These are phyloP conservation scores for Arenaria interpres DNA, from an alignment of 2,113 vertebrate species.

Conservation along the genomic window DNA sequence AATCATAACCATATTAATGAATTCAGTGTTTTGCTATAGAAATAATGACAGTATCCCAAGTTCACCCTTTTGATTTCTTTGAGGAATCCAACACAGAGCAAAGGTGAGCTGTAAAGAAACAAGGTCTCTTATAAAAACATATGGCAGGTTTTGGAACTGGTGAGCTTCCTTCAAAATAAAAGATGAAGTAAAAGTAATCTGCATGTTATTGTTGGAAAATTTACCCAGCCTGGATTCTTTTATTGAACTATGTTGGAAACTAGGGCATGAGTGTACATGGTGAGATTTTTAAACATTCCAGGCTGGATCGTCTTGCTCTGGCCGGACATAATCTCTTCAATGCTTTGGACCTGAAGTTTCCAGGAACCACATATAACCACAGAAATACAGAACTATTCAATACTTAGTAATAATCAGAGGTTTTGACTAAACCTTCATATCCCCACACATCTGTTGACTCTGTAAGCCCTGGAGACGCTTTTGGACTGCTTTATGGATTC, in stretches of 20 bases:
- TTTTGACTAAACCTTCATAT: conserved; percentile 6
- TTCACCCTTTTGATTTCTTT: neutral
- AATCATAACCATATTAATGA: neutral
- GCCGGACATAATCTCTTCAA: neutral
- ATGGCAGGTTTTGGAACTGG: neutral
- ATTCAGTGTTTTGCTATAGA: neutral
- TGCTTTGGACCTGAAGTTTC: neutral
- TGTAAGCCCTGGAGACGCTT: neutral
- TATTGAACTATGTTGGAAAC: neutral
- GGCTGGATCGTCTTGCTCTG: neutral
- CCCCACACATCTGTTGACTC: neutral
- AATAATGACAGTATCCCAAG: neutral
- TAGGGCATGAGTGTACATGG: neutral
- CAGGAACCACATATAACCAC: neutral
- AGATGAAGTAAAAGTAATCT: neutral
- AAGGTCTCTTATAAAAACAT: neutral
- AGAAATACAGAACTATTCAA: neutral
- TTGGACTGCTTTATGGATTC: neutral
- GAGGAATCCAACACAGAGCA: neutral
- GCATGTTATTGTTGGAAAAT: neutral
- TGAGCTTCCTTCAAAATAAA: neutral
- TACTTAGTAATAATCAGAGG: neutral
- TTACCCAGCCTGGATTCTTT: neutral
- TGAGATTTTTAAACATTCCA: conserved; percentile 17
- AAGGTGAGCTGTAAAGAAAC: neutral